Evolutionary conservation across 2,797 vertebrate species (phyloP).

Genomic region (Spheniscus humboldti): DNA sequence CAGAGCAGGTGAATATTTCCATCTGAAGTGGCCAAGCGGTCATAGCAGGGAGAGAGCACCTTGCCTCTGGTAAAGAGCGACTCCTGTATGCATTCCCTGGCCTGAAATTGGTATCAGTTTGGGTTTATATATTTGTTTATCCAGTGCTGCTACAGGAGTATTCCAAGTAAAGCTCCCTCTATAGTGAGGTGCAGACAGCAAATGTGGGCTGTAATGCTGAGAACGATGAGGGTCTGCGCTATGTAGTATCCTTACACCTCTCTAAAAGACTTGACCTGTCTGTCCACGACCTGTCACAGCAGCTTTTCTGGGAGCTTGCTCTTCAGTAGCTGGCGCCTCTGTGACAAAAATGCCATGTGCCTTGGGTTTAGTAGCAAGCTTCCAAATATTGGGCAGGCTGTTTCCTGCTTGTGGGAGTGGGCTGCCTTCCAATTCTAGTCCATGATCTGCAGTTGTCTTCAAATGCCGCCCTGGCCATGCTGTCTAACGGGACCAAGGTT

Average conservation of each 20-base stretch:
- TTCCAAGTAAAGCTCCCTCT: neutral
- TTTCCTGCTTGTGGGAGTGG: neutral
- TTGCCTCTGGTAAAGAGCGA: neutral
- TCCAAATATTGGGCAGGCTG: neutral
- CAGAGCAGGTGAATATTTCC: neutral
- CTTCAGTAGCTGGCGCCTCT: neutral
- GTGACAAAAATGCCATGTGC: neutral
- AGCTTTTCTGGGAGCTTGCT: neutral
- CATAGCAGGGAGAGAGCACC: neutral
- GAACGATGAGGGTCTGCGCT: fast-evolving
- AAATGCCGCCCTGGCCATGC: neutral
- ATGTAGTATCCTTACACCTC: neutral
- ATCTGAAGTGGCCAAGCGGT: neutral
- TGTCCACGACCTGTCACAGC: neutral
- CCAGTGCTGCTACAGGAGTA: neutral
- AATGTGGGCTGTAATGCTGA: neutral
- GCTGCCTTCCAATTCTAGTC: neutral
- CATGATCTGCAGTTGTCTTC: neutral
- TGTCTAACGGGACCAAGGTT: neutral
- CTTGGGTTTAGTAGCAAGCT: neutral
- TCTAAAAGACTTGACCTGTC: neutral
- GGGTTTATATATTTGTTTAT: neutral
- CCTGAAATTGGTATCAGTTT: neutral
- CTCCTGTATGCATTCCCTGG: neutral
- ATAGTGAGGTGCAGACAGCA: neutral